Conservation (phyloP, 2,888 invertebrate genomes). For the Agrochola lota region DNA sequence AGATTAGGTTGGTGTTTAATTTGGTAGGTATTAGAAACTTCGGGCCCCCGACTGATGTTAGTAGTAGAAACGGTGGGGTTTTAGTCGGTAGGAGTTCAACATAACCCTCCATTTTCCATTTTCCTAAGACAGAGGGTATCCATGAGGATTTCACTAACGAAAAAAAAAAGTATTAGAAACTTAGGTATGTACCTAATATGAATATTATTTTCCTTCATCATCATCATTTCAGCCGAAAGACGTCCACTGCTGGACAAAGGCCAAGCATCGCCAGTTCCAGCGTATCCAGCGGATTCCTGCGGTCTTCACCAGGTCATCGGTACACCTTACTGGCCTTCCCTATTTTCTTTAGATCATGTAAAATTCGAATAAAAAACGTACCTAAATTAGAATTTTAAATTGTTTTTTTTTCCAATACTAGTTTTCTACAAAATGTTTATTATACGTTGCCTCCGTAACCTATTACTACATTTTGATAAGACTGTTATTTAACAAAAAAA, state of each 20-base stretch:
- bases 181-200: no score
- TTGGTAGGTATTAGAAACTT: background rate
- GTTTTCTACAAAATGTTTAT: background rate
- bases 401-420: background rate
- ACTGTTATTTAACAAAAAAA: background rate
- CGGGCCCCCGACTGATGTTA: background rate
- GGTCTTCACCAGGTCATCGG: no score
- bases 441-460: background rate
- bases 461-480: background rate
- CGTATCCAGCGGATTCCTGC: no score
- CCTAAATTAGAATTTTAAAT: background rate
- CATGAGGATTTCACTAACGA: background rate
- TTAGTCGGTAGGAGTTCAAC: background rate
- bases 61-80: background rate
- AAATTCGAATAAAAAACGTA: background rate
- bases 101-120: background rate
- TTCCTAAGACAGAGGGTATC: background rate
- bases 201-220: no score
- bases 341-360: no score
- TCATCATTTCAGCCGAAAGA: no score
- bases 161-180: background rate
- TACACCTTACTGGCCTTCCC: no score
- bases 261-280: no score
- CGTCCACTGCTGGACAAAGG: no score
- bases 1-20: background rate